Evolutionary conservation across 2,113 vertebrate species (phyloP).

Genomic region (Sylvietta virens): DNA sequence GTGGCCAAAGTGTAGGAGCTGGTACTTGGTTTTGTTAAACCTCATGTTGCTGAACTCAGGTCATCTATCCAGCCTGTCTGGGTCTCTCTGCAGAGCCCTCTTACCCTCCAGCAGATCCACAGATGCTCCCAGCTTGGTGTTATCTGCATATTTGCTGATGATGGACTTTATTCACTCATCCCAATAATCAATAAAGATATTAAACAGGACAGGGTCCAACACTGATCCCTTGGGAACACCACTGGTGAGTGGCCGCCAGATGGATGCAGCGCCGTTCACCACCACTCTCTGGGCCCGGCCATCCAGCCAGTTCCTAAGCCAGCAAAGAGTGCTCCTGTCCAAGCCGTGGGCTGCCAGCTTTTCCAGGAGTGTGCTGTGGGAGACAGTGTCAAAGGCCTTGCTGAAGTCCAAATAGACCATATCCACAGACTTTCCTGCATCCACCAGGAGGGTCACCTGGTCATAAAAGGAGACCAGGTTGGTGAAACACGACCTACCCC

Average conservation of each 20-base stretch:
- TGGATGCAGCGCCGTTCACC: background rate
- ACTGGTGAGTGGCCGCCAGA: background rate
- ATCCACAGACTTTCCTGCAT: background rate
- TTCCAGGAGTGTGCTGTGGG: background rate
- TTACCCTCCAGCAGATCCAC: background rate
- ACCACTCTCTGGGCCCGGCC: background rate
- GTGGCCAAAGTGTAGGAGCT: background rate
- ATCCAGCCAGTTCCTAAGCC: background rate
- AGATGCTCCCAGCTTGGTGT: too few relatives aligned
- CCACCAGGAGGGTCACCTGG: background rate
- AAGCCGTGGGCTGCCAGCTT: background rate
- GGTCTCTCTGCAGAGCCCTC: background rate
- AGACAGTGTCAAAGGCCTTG: background rate
- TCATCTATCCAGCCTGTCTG: background rate
- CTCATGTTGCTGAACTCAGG: too few relatives aligned
- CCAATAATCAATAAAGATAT: rapidly evolving
- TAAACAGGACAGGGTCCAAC: background rate
- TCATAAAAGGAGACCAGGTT: background rate
- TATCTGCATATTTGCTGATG: background rate
- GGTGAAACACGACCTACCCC: background rate
- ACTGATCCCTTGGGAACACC: background rate
- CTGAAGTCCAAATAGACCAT: background rate
- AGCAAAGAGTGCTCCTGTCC: background rate
- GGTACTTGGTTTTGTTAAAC: too few relatives aligned
- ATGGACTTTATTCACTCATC: rapidly evolving